A percentile compares a stretch with the other conserved stretches of the same genome.
These are phyloP conservation scores for Leptonema lineaticorne DNA, from an alignment of 1,140 invertebrate species.

Conservation along the genomic window DNA sequence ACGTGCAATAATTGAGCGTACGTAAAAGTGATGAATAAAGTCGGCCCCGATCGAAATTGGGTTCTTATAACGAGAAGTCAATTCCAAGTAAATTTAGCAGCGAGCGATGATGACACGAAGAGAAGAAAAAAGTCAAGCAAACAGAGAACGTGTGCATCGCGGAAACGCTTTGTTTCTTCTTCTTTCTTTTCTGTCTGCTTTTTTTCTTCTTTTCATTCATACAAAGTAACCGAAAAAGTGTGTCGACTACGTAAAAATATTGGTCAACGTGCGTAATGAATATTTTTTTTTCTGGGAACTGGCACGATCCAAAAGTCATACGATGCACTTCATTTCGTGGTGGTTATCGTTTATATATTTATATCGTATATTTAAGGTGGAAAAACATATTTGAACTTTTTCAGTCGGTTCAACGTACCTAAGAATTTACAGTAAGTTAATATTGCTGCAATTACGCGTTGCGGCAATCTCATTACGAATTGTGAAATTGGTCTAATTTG, in stretches of 20 bases:
- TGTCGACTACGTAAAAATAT: conserved; percentile 14
- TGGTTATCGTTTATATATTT: neutral
- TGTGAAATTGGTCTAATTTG: conserved; percentile 10
- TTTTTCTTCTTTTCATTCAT: neutral
- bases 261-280: conserved; percentile 6
- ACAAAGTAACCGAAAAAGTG: neutral
- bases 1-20: too few species aligned
- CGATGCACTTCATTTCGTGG: neutral
- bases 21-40: too few species aligned
- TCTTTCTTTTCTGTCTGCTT: too few species aligned
- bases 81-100: too few species aligned
- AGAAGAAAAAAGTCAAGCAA: neutral
- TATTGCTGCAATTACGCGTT: conserved; percentile 4
- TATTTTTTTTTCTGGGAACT: conserved; percentile 1
- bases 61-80: too few species aligned
- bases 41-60: too few species aligned
- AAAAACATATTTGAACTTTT: neutral
- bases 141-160: neutral
- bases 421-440: conserved; percentile 5
- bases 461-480: neutral
- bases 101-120: neutral
- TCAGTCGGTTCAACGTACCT: neutral
- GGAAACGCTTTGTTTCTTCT: neutral
- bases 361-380: neutral
- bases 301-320: neutral